These are phyloP conservation scores for Acleris cristana DNA, from an alignment of 2,888 invertebrate species.

Conservation along the genomic window DNA sequence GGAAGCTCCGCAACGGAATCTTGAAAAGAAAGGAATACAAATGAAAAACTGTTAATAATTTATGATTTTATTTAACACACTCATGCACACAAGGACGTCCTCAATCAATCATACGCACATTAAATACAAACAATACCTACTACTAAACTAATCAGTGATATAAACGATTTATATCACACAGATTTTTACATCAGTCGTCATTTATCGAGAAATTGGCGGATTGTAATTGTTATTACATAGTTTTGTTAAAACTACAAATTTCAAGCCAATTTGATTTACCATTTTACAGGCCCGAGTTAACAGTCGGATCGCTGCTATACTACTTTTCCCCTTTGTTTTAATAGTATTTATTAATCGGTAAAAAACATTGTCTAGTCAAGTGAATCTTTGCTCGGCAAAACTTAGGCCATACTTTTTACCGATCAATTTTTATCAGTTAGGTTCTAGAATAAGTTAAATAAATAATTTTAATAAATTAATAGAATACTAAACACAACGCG, in stretches of 20 bases:
- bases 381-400: neutral
- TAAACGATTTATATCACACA: conserved; percentile 78
- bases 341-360: neutral
- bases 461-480: conserved; percentile 80
- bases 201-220: conserved; percentile 72
- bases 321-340: conserved; percentile 35
- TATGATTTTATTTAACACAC: conserved; percentile 74
- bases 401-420: conserved; percentile 8
- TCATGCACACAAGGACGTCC: conserved; percentile 83
- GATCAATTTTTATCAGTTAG: conserved; percentile 46
- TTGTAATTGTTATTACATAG: conserved; percentile 55
- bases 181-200: conserved; percentile 81
- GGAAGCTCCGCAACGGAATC: conserved; percentile 10
- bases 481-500: conserved; percentile 63
- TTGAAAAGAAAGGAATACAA: conserved; percentile 41
- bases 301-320: conserved; percentile 13
- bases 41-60: conserved; percentile 43
- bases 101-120: conserved; percentile 71
- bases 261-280: conserved; percentile 61
- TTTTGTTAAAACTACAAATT: conserved; percentile 48
- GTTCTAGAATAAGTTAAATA: conserved; percentile 81
- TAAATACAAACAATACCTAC: conserved; percentile 70
- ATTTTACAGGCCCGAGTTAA: conserved; percentile 41
- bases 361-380: neutral
- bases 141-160: conserved; percentile 77